Evolutionary conservation across 2,113 vertebrate species (phyloP).

Genomic region (Brachyistius frenatus): DNA sequence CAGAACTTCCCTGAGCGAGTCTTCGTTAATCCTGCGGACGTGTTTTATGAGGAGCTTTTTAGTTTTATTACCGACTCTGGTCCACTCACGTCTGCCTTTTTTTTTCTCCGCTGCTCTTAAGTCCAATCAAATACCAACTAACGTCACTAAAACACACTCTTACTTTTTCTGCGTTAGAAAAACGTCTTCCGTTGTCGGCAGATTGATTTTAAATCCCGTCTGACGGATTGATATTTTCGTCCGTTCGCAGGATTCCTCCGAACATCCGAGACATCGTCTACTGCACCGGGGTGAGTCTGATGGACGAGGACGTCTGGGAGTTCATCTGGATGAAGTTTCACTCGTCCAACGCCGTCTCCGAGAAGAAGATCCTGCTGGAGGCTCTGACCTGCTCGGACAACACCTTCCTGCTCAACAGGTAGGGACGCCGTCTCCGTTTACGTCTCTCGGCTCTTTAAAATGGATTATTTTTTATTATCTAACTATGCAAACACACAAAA

Average conservation of each 20-base stretch:
- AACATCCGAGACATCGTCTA: constrained; percentile 98
- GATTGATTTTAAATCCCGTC: neutral
- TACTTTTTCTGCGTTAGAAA: too few species aligned
- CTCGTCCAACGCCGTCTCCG: constrained; percentile 92
- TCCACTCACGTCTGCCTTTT: too few species aligned
- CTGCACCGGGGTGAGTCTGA: constrained; percentile 96
- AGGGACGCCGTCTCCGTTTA: accelerated
- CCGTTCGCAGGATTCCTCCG: constrained; percentile 89
- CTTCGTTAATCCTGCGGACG: constrained; percentile 35
- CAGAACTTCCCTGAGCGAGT: constrained; percentile 23
- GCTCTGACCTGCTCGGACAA: constrained; percentile 97
- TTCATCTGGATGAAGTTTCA: constrained; percentile 99
- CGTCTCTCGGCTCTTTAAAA: too few species aligned
- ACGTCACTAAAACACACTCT: too few species aligned
- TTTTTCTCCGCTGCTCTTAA: too few species aligned
- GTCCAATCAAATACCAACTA: too few species aligned
- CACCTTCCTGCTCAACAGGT: constrained; percentile 94
- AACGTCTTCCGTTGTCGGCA: too few species aligned
- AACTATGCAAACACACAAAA: too few species aligned
- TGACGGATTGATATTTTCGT: neutral
- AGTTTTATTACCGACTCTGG: constrained; percentile 19
- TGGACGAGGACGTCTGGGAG: constrained; percentile 99
- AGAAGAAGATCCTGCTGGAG: constrained; percentile 97
- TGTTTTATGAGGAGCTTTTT: constrained; percentile 37
- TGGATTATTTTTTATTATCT: too few species aligned